Conservation (phyloP, 2,888 invertebrate species). For the Smittia aterrima region DNA sequence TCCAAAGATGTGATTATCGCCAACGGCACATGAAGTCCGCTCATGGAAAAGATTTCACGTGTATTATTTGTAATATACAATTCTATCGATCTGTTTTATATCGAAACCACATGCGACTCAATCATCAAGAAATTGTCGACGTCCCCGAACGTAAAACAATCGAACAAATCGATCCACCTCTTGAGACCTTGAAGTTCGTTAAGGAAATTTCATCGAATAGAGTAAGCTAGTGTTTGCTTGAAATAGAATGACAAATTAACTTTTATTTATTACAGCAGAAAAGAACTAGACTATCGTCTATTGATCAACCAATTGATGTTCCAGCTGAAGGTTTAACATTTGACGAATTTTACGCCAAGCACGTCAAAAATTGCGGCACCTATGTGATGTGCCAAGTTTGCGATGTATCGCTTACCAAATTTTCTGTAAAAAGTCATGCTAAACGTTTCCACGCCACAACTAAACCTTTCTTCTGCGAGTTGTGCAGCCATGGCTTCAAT, state of each 20-base stretch:
- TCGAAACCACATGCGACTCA: neutral
- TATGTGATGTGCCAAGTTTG: neutral
- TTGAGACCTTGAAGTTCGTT: neutral
- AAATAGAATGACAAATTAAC: neutral
- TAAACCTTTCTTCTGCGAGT: slow-evolving; percentile 4
- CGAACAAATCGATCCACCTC: slow-evolving; percentile 1
- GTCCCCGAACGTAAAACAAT: neutral
- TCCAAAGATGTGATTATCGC: slow-evolving; percentile 13
- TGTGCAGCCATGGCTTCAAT: slow-evolving; percentile 2
- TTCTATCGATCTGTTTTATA: neutral
- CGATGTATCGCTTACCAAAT: neutral
- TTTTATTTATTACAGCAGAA: neutral
- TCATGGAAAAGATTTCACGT: neutral
- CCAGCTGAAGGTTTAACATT: neutral
- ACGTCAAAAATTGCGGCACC: no score
- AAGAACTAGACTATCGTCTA: neutral
- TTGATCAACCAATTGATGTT: neutral
- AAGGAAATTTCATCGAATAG: neutral
- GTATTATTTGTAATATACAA: neutral
- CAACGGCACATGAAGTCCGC: neutral
- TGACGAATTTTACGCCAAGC: no score
- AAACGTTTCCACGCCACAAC: neutral
- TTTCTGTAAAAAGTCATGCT: neutral
- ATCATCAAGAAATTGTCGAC: neutral
- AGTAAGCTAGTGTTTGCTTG: neutral